These are phyloP conservation scores for Caenorhabditis doughertyi DNA, from an alignment of 2,888 invertebrate genomes.

Conservation along the genomic window DNA sequence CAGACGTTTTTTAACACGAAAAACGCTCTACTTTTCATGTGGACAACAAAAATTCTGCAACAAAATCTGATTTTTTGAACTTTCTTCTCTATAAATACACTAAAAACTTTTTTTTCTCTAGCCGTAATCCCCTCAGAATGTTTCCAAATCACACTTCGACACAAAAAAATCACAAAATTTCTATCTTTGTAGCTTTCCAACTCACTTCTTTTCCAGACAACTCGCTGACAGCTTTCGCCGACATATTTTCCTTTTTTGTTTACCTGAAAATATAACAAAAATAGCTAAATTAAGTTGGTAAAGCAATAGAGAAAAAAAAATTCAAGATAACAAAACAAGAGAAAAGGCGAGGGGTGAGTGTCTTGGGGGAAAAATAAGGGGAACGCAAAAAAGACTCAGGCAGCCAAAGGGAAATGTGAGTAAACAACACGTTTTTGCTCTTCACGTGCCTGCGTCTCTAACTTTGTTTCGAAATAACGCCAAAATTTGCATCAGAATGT, in stretches of 20 bases:
- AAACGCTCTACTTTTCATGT: too few species aligned
- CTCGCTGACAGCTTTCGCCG: constrained; percentile 82
- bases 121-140: too few species aligned
- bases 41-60: neutral
- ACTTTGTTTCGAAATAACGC: constrained; percentile 29
- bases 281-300: neutral
- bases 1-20: too few species aligned
- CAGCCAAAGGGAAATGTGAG: constrained; percentile 35
- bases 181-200: neutral
- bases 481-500: constrained; percentile 32
- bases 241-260: constrained; percentile 69
- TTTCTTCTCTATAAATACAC: neutral
- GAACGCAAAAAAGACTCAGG: constrained; percentile 32
- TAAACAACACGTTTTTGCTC: constrained; percentile 43
- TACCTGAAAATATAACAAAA: constrained; percentile 24
- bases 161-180: neutral
- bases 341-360: too few species aligned
- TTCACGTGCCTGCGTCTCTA: constrained; percentile 7
- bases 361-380: neutral
- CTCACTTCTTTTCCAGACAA: constrained; percentile 79
- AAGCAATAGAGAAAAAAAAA: constrained; percentile 5
- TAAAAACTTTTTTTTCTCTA: too few species aligned
- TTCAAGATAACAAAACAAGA: constrained; percentile 3
- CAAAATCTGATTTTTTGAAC: neutral
- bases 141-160: too few species aligned